Percentiles rank a stretch among this genome's conserved stretches.
Evolutionary conservation across 2,888 invertebrate species (phyloP).

Genomic region (Ormia ochracea): DNA sequence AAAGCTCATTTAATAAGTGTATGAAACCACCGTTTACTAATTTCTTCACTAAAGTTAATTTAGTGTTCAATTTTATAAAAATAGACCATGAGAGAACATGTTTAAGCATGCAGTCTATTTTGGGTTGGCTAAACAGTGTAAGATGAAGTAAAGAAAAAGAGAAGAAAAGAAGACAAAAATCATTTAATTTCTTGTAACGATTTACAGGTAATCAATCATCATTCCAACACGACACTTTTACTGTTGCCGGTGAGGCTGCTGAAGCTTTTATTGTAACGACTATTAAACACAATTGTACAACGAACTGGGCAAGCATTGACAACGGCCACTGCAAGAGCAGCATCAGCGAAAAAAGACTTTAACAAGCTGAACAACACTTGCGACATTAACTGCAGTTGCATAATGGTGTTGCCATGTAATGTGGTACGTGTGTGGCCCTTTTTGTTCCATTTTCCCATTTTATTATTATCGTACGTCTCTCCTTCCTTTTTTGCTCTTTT

Average conservation of each 20-base stretch:
- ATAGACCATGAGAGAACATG: conserved; percentile 23
- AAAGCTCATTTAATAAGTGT: neutral
- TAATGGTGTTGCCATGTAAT: conserved; percentile 44
- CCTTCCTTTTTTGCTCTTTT: neutral
- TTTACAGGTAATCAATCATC: conserved; percentile 65
- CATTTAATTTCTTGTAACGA: conserved; percentile 28
- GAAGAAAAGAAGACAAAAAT: neutral
- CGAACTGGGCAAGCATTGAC: conserved; percentile 18
- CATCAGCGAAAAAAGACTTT: conserved; percentile 23
- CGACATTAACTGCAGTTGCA: conserved; percentile 56
- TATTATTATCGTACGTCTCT: too few relatives aligned
- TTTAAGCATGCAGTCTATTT: conserved; percentile 25
- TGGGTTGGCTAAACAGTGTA: conserved; percentile 26
- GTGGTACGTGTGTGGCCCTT: conserved; percentile 52
- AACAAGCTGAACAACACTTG: conserved; percentile 62
- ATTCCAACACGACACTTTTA: conserved; percentile 65
- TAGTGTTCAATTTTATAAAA: conserved; percentile 25
- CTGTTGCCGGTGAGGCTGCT: conserved; percentile 42
- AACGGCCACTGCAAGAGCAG: neutral
- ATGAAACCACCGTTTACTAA: neutral
- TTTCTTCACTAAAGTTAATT: conserved; percentile 20
- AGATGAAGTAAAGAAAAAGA: neutral
- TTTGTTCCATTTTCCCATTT: conserved; percentile 1
- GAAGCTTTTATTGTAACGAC: conserved; percentile 27
- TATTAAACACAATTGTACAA: conserved; percentile 24